phyloP scores from a whole-genome alignment of 2,797 vertebrate species.

The Microctenopoma lineatum region DNA sequence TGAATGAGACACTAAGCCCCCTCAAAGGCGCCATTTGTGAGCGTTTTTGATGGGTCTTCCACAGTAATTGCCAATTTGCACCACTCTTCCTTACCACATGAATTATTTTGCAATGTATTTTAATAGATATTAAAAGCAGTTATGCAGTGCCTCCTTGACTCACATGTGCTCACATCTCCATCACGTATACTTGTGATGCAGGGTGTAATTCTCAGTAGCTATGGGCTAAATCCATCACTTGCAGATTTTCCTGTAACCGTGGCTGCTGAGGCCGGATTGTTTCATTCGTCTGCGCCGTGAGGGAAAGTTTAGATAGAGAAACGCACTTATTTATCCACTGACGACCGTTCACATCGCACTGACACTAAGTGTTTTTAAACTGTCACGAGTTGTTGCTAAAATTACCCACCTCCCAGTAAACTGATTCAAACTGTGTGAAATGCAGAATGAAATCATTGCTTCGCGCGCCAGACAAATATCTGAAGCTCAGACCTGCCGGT shows the following conservation, averaged over 20 bases:
- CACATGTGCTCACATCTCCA: conserved; percentile 1
- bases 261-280: not conserved
- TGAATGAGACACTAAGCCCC: conserved; percentile 37
- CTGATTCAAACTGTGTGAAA: conserved; percentile 16
- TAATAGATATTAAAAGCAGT: conserved; percentile 26
- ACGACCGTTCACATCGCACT: conserved; percentile 17
- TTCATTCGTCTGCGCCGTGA: not conserved
- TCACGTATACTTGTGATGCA: conserved; percentile 6
- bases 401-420: not conserved
- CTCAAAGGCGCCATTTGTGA: conserved; percentile 40
- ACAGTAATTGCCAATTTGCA: conserved; percentile 53
- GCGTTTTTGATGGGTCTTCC: conserved; percentile 23
- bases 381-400: conserved; percentile 4
- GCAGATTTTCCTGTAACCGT: not conserved
- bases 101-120: conserved; percentile 34
- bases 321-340: conserved; percentile 20
- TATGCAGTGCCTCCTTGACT: not conserved
- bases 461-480: conserved; percentile 25
- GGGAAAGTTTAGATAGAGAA: not conserved
- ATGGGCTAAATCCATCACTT: conserved; percentile 29
- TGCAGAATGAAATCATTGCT: conserved; percentile 12
- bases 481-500: conserved; percentile 9
- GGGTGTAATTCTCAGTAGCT: conserved; percentile 6
- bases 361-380: conserved; percentile 19
- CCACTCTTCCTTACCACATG: conserved; percentile 19